These are phyloP conservation scores for Arbacia lixula DNA, from an alignment of 53 echinoderm and acorn worm genomes.

Conservation along the genomic window DNA sequence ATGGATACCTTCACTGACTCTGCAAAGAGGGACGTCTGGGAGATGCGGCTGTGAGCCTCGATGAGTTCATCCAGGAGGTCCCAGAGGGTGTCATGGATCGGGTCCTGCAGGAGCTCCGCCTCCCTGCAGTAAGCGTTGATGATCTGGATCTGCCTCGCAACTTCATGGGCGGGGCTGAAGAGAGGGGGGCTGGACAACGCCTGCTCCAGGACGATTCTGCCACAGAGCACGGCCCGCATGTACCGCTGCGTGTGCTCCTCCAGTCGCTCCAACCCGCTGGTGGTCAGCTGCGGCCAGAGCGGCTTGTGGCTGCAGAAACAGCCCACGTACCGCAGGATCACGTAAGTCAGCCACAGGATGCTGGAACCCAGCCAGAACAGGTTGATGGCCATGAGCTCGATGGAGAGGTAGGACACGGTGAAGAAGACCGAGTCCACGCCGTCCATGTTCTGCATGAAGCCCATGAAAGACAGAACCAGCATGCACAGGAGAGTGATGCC, in stretches of 20 bases:
- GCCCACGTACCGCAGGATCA: constrained; percentile 82
- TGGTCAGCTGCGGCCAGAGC: constrained; percentile 92
- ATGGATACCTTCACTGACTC: constrained; percentile 91
- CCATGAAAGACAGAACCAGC: constrained; percentile 76
- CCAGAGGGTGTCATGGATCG: constrained; percentile 94
- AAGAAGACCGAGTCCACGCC: constrained; percentile 83
- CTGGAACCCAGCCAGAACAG: constrained; percentile 74
- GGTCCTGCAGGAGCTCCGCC: constrained; percentile 87
- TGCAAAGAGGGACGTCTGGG: constrained; percentile 88
- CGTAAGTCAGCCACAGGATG: constrained; percentile 74
- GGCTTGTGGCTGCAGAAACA: constrained; percentile 73
- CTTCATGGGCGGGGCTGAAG: constrained; percentile 96
- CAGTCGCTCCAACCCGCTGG: constrained; percentile 71
- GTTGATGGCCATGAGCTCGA: constrained; percentile 78
- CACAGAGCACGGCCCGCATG: constrained; percentile 87
- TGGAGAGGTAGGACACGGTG: constrained; percentile 69
- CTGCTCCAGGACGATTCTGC: constrained; percentile 91
- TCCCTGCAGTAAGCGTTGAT: constrained; percentile 99
- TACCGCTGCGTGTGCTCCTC: constrained; percentile 82
- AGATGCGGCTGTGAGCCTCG: constrained; percentile 88
- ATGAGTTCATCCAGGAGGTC: constrained; percentile 98
- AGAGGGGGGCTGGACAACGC: constrained; percentile 82
- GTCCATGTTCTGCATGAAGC: constrained; percentile 86
- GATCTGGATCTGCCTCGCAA: constrained; percentile 95
- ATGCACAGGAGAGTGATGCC: constrained; percentile 78